phyloP scores from a whole-genome alignment of 2,113 vertebrate genomes.

The Pomatostomus ruficeps region DNA sequence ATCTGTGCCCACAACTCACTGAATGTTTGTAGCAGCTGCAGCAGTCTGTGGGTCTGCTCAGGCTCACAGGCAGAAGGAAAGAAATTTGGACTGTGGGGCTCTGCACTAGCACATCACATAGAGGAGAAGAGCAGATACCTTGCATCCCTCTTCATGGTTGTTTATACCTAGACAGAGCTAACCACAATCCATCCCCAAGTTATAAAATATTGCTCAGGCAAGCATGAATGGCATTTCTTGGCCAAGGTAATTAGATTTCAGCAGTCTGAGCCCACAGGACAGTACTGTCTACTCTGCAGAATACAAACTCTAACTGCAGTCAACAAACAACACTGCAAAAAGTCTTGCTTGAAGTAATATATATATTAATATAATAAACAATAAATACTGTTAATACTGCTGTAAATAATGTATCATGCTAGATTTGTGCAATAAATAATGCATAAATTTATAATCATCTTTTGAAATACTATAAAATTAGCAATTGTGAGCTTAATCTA shows the following conservation, averaged over 20 bases:
- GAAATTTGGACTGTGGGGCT: background rate
- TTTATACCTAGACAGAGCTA: background rate
- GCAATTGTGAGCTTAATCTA: conserved; percentile 48
- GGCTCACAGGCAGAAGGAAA: background rate
- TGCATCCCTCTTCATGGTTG: background rate
- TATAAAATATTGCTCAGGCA: background rate
- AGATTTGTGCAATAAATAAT: conserved; percentile 68
- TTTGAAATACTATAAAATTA: conserved; percentile 65
- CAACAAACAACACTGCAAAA: background rate
- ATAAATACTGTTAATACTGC: conserved; percentile 64
- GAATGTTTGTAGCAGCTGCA: background rate
- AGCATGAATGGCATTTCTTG: background rate
- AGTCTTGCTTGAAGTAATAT: conserved; percentile 57
- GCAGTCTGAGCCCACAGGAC: background rate
- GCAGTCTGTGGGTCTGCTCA: background rate
- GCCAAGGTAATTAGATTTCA: background rate
- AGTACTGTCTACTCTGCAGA: background rate
- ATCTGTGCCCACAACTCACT: background rate
- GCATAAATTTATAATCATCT: conserved; percentile 60
- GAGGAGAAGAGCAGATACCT: background rate
- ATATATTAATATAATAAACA: conserved; percentile 72
- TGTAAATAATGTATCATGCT: conserved; percentile 69
- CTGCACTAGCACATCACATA: fast-evolving
- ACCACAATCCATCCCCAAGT: background rate
- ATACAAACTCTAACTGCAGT: conserved; percentile 37